Evolutionary conservation across 2,797 vertebrate species (phyloP).

Genomic region (Philypnodon macrostomus): DNA sequence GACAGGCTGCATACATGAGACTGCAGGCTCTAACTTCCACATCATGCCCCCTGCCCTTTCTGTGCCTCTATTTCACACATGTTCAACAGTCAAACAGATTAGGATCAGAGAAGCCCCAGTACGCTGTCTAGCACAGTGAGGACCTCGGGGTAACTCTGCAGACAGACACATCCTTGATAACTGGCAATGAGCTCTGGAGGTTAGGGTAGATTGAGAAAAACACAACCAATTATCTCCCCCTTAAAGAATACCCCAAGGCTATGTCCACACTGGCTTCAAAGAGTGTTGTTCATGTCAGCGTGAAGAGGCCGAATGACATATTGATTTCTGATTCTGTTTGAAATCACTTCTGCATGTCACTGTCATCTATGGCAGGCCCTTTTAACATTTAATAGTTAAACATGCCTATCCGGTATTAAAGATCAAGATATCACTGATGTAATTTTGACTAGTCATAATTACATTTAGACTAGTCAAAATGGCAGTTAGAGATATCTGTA

Average conservation of each 20-base stretch:
- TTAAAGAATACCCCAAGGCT: neutral
- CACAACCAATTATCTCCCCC: neutral
- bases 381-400: too few relatives aligned
- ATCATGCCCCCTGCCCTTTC: neutral
- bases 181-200: constrained; percentile 3
- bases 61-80: neutral
- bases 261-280: neutral
- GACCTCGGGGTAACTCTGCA: constrained; percentile 18
- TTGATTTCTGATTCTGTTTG: neutral
- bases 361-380: too few relatives aligned
- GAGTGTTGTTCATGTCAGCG: neutral
- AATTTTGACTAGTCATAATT: too few relatives aligned
- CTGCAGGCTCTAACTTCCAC: constrained; percentile 7
- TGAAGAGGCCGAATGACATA: too few relatives aligned
- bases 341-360: too few relatives aligned
- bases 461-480: too few relatives aligned
- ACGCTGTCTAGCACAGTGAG: constrained; percentile 16
- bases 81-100: constrained; percentile 19
- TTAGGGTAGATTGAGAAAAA: constrained; percentile 9
- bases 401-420: neutral
- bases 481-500: too few relatives aligned
- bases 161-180: constrained; percentile 14
- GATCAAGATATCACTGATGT: too few relatives aligned
- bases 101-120: constrained; percentile 7
- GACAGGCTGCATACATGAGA: constrained; percentile 1